Evolutionary conservation across 2,888 invertebrate species (phyloP).

Genomic region (Macrosoma leucophasiata): DNA sequence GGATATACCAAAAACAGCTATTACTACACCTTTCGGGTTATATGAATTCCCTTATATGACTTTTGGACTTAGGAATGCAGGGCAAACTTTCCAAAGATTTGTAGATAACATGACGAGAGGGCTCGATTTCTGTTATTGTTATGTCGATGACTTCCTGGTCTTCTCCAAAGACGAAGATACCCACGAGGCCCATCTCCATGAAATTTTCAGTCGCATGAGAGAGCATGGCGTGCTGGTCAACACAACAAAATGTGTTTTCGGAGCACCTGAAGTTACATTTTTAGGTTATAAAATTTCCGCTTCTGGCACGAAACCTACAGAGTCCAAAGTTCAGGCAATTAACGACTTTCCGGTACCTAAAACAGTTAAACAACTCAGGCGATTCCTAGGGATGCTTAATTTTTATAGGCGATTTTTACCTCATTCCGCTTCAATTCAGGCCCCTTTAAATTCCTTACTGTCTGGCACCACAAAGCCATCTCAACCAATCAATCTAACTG

Average conservation of each 20-base stretch:
- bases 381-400: conserved; percentile 24
- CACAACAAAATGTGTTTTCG: conserved; percentile 3
- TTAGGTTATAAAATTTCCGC: conserved; percentile 2
- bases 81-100: conserved; percentile 42
- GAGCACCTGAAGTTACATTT: conserved; percentile 3
- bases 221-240: background rate
- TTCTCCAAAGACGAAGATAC: background rate
- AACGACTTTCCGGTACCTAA: conserved; percentile 6
- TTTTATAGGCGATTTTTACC: conserved; percentile 17
- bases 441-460: background rate
- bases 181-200: conserved; percentile 8
- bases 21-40: conserved; percentile 34
- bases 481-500: background rate
- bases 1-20: conserved; percentile 42
- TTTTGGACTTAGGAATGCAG: conserved; percentile 46
- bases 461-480: background rate
- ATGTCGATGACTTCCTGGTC: background rate
- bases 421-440: background rate
- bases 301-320: conserved; percentile 5
- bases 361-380: conserved; percentile 13
- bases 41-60: conserved; percentile 35
- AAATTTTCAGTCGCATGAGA: background rate
- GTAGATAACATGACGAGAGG: conserved; percentile 28
- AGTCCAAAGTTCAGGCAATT: conserved; percentile 14
- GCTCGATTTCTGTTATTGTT: background rate